A percentile compares a stretch with the other conserved stretches of the same genome.
These are phyloP conservation scores for Archips xylosteana DNA, from an alignment of 2,888 invertebrate species.

Conservation along the genomic window DNA sequence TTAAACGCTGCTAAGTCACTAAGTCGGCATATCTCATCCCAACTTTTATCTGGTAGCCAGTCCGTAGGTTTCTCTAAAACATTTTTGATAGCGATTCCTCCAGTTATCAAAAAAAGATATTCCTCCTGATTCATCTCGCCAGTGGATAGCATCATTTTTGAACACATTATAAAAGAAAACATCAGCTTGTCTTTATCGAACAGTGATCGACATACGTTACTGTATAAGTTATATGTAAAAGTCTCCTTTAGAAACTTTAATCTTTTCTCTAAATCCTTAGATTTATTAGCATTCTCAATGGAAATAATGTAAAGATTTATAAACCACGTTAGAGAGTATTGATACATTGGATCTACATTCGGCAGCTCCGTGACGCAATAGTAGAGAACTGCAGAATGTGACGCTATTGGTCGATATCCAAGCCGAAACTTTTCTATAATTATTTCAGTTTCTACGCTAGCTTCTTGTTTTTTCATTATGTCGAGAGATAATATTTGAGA, in stretches of 20 bases:
- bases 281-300: conserved; percentile 90
- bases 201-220: conserved; percentile 93
- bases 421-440: conserved; percentile 91
- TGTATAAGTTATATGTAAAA: conserved; percentile 92
- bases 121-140: conserved; percentile 86
- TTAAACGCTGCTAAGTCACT: conserved; percentile 82
- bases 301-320: conserved; percentile 92
- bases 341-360: conserved; percentile 95
- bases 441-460: conserved; percentile 90
- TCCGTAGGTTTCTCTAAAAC: conserved; percentile 87
- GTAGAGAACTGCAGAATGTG: conserved; percentile 92
- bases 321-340: conserved; percentile 95
- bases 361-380: conserved; percentile 94
- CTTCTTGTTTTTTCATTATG: conserved; percentile 93
- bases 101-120: conserved; percentile 90
- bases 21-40: conserved; percentile 92
- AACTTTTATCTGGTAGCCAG: conserved; percentile 91
- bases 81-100: conserved; percentile 90
- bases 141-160: conserved; percentile 87
- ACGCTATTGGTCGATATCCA: conserved; percentile 91
- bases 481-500: conserved; percentile 93
- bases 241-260: conserved; percentile 89
- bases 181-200: conserved; percentile 94
- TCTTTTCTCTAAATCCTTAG: conserved; percentile 89
- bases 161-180: conserved; percentile 92